A percentile compares a stretch with the other conserved stretches of the same genome.
phyloP scores from a whole-genome alignment of 2,888 invertebrate species.

The Polydrusus tereticollis region DNA sequence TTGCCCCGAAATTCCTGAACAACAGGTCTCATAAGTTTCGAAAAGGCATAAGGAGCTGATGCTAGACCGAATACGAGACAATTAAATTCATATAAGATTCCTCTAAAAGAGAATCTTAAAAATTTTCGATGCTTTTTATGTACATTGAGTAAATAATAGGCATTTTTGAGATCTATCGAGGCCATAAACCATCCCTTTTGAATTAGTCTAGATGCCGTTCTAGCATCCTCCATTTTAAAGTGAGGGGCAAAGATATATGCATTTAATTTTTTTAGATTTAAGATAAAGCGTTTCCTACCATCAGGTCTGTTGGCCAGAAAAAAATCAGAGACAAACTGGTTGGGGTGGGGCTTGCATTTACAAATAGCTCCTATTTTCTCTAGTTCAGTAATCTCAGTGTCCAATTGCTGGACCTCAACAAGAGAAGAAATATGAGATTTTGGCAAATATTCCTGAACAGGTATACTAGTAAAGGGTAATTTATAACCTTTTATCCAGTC shows the following conservation, averaged over 20 bases:
- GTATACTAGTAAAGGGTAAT: neutral
- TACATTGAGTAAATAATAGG: constrained; percentile 52
- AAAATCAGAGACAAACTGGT: constrained; percentile 17
- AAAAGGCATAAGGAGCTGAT: constrained; percentile 54
- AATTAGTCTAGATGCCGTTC: constrained; percentile 51
- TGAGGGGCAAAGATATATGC: constrained; percentile 49
- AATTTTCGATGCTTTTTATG: constrained; percentile 47
- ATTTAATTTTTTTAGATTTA: constrained; percentile 53
- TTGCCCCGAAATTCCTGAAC: constrained; percentile 36
- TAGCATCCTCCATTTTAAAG: constrained; percentile 55
- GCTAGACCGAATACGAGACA: constrained; percentile 54
- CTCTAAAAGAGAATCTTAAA: constrained; percentile 52
- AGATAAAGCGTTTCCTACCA: constrained; percentile 45
- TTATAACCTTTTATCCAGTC: neutral
- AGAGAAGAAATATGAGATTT: neutral
- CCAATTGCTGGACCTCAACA: neutral
- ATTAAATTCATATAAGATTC: constrained; percentile 50
- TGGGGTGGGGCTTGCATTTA: constrained; percentile 1
- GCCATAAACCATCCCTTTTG: constrained; percentile 23
- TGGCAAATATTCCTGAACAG: neutral
- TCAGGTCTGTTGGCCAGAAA: constrained; percentile 41
- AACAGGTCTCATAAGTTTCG: constrained; percentile 55
- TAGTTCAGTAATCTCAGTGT: neutral
- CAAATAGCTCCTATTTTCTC: neutral
- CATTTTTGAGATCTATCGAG: constrained; percentile 45